phyloP scores from a whole-genome alignment of 2,888 invertebrate genomes.

The Disparrhopalites patrizii region DNA sequence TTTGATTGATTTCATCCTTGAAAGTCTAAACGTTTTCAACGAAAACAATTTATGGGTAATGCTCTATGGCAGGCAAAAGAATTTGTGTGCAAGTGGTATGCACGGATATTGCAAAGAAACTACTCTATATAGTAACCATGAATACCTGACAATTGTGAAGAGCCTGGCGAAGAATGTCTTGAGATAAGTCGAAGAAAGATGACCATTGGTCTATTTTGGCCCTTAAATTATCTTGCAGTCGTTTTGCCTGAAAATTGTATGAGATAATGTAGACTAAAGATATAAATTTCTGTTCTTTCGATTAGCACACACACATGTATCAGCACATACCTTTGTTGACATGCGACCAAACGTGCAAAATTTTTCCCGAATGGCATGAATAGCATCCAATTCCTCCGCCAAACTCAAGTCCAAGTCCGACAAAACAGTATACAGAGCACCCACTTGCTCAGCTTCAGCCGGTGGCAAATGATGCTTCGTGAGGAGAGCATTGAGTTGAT shows the following conservation, averaged over 20 bases:
- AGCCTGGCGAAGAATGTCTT: constrained; percentile 70
- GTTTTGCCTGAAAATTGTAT: constrained; percentile 30
- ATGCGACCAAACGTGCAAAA: constrained; percentile 52
- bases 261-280: neutral
- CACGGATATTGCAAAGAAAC: neutral
- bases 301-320: neutral
- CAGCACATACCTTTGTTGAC: constrained; percentile 39
- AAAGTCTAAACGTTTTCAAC: constrained; percentile 32
- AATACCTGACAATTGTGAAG: constrained; percentile 64
- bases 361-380: constrained; percentile 68
- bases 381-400: constrained; percentile 72
- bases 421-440: constrained; percentile 65
- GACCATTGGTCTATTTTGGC: constrained; percentile 48
- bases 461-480: constrained; percentile 51
- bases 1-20: constrained; percentile 45
- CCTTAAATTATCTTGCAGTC: constrained; percentile 45
- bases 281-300: neutral
- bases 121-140: neutral
- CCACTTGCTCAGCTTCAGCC: constrained; percentile 71
- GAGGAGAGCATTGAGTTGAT: constrained; percentile 44
- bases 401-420: constrained; percentile 68
- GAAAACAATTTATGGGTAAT: no score
- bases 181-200: constrained; percentile 47
- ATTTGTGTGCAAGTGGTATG: neutral
- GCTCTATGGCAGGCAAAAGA: neutral